Base-by-base conservation (phyloP, 2,888 invertebrate genomes). In the Lymantria dispar region DNA sequence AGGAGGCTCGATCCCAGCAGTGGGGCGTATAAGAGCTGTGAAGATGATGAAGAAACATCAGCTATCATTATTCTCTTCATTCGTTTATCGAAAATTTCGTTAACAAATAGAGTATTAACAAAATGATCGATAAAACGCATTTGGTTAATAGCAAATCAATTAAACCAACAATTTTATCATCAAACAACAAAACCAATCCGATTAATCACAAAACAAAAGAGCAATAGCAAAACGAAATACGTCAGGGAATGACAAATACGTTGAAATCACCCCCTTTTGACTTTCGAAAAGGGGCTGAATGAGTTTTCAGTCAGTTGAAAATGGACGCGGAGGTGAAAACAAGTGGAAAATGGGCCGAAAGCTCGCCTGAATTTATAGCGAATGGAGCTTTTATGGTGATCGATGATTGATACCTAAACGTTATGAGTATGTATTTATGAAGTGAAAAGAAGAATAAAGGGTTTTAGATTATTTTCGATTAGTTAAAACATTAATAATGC, bases 261-360 rank as follows among this genome's bases (percentile, higher is more conserved):
- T 53, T 55, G 62, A 57, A 64, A 62, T 62, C 64, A 64, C 67
- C 62, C 67, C 40, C 40, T 40, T 40, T 40, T 40, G 40, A 40
- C 12, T 40, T 70, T 62, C 46, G 49, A 52, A 70, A 42, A n/a
- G 62, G 69, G 64, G 66, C 56, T 62, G 62, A 70, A 65, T 67
- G 69, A 67, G 66, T 64, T 68, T 68, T 57, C 66, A 60, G 54
- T 53, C 47, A 52, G 57, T 60, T 60, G 57, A 60, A 60, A 67
- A 69, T 68, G 68, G 68, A 61, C 63, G 65, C 68, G 58, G 76
- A 84, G 85, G 86, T 86, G 87, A 83, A 86, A 83, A 83, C 80
- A 76, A 75, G 76, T 80, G 85, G 85, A 84, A 86, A 86, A 86
- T 83, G 76, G 77, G 64, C 66, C 68, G 76, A 72, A 72, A 72